Evolutionary conservation across 2,888 invertebrate species (phyloP), one percentile per base, ranked within the genome.

Genomic region (Rhorus exstirpatorius): DNA sequence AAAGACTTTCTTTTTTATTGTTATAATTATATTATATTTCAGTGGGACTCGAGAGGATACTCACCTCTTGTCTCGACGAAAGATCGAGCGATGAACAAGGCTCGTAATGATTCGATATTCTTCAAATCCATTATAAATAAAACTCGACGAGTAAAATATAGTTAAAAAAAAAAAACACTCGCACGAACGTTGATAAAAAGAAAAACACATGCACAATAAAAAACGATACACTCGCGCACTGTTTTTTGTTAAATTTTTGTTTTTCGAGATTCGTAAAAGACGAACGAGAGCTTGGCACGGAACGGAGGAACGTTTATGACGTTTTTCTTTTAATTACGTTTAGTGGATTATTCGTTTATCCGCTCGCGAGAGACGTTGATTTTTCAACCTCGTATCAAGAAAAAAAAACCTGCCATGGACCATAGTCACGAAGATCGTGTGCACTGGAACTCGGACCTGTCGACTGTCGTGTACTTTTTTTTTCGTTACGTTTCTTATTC

Each of bases 31-130:
- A n/a, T n/a, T n/a, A n/a, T n/a, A n/a, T n/a, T n/a, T n/a, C n/a
- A n/a, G n/a, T n/a, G n/a, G n/a, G n/a, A n/a, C n/a, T n/a, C n/a
- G n/a, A n/a, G n/a, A n/a, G n/a, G n/a, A n/a, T n/a, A 76, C 84
- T 81, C 75, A 84, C 82, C n/a, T n/a, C 85, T 85, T 75, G 74
- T 75, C 67, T 71, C 38, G 70, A 46, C 53, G 63, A 68, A 79
- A 78, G 83, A 76, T 79, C 86, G 86, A 87, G 85, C 85, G 83
- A 19, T 26, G 17, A 85, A 83, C 86, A 87, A 86, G 84, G 86
- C 84, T 83, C 85, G 86, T 87, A 87, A 89, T 87, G 88, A 90
- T 89, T 90, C 88, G 86, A 88, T 89, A 90, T 55, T 63, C 55
- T 53, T 70, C 83, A 86, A 84, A 88, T 89, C 89, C 90, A 90